These are phyloP conservation scores for Hydrochoerus hydrochaeris DNA, from an alignment of 2,113 vertebrate species.

Conservation along the genomic window DNA sequence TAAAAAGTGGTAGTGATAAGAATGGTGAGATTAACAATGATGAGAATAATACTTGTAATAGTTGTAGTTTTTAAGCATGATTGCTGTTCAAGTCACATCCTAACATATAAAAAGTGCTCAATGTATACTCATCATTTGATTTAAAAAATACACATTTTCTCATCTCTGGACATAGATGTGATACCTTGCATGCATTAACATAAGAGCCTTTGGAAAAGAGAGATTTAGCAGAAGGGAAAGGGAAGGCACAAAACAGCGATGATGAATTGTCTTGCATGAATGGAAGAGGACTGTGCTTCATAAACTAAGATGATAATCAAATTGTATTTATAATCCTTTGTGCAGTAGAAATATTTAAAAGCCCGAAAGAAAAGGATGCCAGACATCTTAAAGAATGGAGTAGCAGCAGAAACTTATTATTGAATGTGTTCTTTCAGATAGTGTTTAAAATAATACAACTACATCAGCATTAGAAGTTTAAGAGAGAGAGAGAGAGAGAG, in stretches of 20 bases:
- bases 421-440: background rate
- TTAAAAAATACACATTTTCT: background rate
- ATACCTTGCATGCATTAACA: background rate
- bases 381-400: background rate
- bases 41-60: background rate
- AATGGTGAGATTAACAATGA: background rate
- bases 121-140: background rate
- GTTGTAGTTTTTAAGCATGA: background rate
- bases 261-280: background rate
- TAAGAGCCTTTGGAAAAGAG: background rate
- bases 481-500: no score
- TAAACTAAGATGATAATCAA: background rate
- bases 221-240: background rate
- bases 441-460: conserved; percentile 24
- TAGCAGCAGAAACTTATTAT: background rate
- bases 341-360: background rate
- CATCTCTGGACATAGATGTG: background rate
- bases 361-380: background rate
- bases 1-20: background rate
- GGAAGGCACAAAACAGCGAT: background rate
- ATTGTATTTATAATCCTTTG: background rate
- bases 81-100: background rate
- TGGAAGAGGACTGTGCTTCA: background rate
- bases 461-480: background rate
- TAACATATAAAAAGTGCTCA: background rate